Base-by-base conservation (phyloP, 2,888 invertebrate species). In the Tinea semifulvella region DNA sequence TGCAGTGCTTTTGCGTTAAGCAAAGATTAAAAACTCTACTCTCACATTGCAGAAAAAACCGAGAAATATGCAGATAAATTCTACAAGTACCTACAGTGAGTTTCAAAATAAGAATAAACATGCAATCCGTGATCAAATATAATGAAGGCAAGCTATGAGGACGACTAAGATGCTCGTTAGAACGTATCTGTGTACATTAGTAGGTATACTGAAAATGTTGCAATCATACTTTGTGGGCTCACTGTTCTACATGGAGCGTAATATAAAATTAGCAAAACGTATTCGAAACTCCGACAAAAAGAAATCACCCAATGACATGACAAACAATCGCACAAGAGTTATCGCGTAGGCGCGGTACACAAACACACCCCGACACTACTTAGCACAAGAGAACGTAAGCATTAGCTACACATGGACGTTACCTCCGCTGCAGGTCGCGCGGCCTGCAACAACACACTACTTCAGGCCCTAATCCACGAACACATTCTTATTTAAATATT, bases 401-500 rank as follows among this genome's bases (percentile, higher is more conserved):
- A 68, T 75, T n/a, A 43, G 64, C 66, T 69, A 72, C 49, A 47
- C 48, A 46, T 42, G 43, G 17, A 22, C 40, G 40, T 85, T 85
- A 87, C 86, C 85, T 87, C 86, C 65, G 83, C 83, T 75, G 85
- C 85, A 80, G 87, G 85, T 83, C 86, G 86, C 81, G 84, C 84
- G 81, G 86, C 85, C 86, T 87, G 87, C 64, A 87, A 87, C 84
- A 86, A 82, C 80, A 83, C 66, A 74, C n/a, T n/a, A n/a, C n/a
- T n/a, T n/a, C n/a, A n/a, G n/a, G n/a, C n/a, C n/a, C n/a, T n/a
- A n/a, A n/a, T n/a, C n/a, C n/a, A n/a, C n/a, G n/a, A n/a, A n/a
- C n/a, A n/a, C n/a, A n/a, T n/a, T n/a, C n/a, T n/a, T n/a, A n/a
- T n/a, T n/a, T n/a, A n/a, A n/a, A n/a, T n/a, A n/a, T n/a, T n/a